Evolutionary conservation across 2,113 vertebrate genomes (phyloP).

Genomic region (Cheirogaleus medius): DNA sequence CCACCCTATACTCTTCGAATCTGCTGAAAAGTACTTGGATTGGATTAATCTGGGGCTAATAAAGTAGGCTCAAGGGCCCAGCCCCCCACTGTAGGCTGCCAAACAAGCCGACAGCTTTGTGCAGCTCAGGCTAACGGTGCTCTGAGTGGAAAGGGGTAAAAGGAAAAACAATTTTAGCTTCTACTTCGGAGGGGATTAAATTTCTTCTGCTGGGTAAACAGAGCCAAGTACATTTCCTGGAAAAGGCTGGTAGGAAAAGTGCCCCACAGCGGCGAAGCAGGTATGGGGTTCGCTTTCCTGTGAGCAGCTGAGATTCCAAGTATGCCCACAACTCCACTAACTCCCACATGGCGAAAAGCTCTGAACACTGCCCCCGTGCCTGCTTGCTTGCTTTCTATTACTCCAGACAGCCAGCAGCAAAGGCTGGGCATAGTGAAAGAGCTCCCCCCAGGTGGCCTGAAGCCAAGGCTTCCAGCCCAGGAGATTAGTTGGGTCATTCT

Average conservation of each 20-base stretch:
- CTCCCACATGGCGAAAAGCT: neutral
- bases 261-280: neutral
- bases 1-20: conserved; percentile 80
- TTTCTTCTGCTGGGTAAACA: conserved; percentile 75
- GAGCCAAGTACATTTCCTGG: conserved; percentile 62
- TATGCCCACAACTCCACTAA: neutral
- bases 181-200: conserved; percentile 70
- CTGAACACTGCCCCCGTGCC: neutral
- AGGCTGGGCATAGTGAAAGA: neutral
- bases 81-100: conserved; percentile 69
- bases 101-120: conserved; percentile 79
- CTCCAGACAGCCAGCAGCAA: neutral
- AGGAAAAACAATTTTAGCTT: conserved; percentile 80
- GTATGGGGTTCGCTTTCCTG: neutral
- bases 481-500: conserved; percentile 68
- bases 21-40: conserved; percentile 84
- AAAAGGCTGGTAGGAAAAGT: conserved; percentile 63
- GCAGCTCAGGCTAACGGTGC: conserved; percentile 73
- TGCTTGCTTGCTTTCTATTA: neutral
- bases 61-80: conserved; percentile 63
- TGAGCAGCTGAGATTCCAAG: neutral
- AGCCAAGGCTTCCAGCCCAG: conserved; percentile 40
- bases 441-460: neutral
- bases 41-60: conserved; percentile 81
- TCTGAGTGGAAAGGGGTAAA: conserved; percentile 72